Percentiles rank a stretch among this genome's conserved stretches.
These are phyloP conservation scores for Marronus borbonicus DNA, from an alignment of 2,888 invertebrate species.

Conservation along the genomic window DNA sequence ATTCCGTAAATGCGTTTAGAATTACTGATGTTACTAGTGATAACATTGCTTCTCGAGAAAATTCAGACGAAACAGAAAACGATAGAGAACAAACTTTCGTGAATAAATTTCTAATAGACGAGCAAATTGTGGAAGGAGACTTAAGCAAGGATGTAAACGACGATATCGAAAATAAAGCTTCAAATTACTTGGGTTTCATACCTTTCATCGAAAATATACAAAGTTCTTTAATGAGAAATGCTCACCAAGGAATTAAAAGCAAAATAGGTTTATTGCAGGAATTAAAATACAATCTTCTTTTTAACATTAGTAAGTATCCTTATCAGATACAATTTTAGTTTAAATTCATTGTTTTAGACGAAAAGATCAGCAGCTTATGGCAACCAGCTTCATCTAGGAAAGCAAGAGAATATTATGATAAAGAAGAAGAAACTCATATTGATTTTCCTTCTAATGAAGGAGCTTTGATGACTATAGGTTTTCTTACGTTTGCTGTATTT, in stretches of 20 bases:
- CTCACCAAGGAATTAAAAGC: constrained; percentile 68
- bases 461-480: constrained; percentile 86
- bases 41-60: neutral
- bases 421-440: constrained; percentile 72
- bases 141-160: constrained; percentile 27
- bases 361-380: constrained; percentile 59
- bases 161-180: constrained; percentile 36
- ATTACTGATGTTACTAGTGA: neutral
- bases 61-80: neutral
- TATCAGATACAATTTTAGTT: constrained; percentile 24
- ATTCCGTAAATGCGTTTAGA: neutral
- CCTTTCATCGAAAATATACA: constrained; percentile 64
- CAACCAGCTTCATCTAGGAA: constrained; percentile 48
- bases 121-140: neutral
- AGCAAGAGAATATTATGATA: constrained; percentile 60
- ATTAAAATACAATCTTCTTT: constrained; percentile 75
- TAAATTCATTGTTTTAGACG: constrained; percentile 55
- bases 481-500: constrained; percentile 89
- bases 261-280: constrained; percentile 76
- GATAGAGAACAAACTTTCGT: constrained; percentile 15
- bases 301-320: constrained; percentile 76
- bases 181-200: constrained; percentile 52
- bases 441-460: constrained; percentile 88
- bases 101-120: constrained; percentile 29
- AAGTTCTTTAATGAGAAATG: constrained; percentile 64